Base-by-base conservation (phyloP, 2,797 vertebrate genomes). In the Poeciliopsis infans region DNA sequence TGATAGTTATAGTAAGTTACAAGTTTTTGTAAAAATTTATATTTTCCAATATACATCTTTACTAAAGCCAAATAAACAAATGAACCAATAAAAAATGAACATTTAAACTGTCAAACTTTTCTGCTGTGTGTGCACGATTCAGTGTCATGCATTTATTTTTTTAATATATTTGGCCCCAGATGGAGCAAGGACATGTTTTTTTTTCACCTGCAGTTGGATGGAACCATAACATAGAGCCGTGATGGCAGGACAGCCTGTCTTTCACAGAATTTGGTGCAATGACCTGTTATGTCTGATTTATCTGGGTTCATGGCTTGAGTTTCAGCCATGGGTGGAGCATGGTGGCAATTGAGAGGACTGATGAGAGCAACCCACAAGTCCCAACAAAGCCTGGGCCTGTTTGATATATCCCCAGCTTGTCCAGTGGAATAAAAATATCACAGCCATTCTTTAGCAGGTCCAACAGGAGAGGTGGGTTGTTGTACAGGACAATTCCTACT, bases 251-350 rank as follows among this genome's bases (percentile, higher is more conserved):
- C 10, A 57, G 3, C 25, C 10, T 57, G 28, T 59, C 55, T 12
- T 13, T 28, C 23, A 59, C 55, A 59, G n/a, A 59, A 28, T 59
- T n/a, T 59, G 55, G 5, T 31, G n/a, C 16, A 31, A 61, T 61
- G 61, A 66, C 61, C 61, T 33, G 39, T 3, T 71, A 3, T 20
- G 16, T 18, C 3, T 15, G 3, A 11, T 31, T n/a, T 28, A n/a
- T n/a, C 28, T n/a, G 33, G 28, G 23, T 41, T 96, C 84, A 98
- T 0, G 98, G 98, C 76, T 99, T 99, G 23, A 99, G 96, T 79
- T 97, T 97, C 71, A 98, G 96, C 97, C 97, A 98, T 16, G 98
- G 98, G 49, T 96, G 93, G 25, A 97, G 75, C 3, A 98, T 93
- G 79, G 96, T 94, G 76, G 98, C 95, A 85, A 99, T 95, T 83